phyloP scores from a whole-genome alignment of 1,140 invertebrate species.

The Drosophila busckii region DNA sequence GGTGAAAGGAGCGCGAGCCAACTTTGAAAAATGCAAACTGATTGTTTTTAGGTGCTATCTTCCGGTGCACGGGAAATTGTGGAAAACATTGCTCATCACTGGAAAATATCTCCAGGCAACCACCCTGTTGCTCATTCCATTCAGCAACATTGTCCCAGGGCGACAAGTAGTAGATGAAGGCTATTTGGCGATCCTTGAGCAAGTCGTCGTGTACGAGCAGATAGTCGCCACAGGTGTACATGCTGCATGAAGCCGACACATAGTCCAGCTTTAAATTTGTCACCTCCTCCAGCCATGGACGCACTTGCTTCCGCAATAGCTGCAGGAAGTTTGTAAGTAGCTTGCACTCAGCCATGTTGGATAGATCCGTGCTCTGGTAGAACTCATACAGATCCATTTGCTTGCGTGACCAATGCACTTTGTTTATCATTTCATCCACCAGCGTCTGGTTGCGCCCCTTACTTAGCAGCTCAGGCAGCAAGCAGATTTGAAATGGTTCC shows the following conservation, averaged over 20 bases:
- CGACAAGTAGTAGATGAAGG: constrained; percentile 85
- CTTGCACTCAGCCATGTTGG: constrained; percentile 79
- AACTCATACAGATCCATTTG: constrained; percentile 87
- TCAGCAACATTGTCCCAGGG: constrained; percentile 80
- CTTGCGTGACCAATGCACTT: constrained; percentile 83
- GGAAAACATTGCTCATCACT: constrained; percentile 82
- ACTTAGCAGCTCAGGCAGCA: constrained; percentile 48
- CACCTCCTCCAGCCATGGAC: constrained; percentile 80
- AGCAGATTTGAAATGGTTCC: constrained; percentile 68
- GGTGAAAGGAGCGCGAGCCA: constrained; percentile 74
- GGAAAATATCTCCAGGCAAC: constrained; percentile 83
- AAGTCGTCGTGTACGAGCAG: constrained; percentile 87
- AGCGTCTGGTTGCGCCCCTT: constrained; percentile 31
- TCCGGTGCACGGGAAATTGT: constrained; percentile 79
- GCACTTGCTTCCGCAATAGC: constrained; percentile 56
- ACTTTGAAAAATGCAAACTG: constrained; percentile 87
- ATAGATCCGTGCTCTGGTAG: constrained; percentile 84
- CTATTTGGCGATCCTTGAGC: constrained; percentile 84
- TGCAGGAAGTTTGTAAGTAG: constrained; percentile 67
- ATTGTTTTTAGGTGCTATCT: constrained; percentile 84
- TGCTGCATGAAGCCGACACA: constrained; percentile 85
- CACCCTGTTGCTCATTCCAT: constrained; percentile 83
- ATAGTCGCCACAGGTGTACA: constrained; percentile 86
- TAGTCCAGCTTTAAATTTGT: constrained; percentile 82
- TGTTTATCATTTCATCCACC: constrained; percentile 71